Evolutionary conservation across 2,113 vertebrate genomes (phyloP).

Genomic region (Dipodomys stephensi): DNA sequence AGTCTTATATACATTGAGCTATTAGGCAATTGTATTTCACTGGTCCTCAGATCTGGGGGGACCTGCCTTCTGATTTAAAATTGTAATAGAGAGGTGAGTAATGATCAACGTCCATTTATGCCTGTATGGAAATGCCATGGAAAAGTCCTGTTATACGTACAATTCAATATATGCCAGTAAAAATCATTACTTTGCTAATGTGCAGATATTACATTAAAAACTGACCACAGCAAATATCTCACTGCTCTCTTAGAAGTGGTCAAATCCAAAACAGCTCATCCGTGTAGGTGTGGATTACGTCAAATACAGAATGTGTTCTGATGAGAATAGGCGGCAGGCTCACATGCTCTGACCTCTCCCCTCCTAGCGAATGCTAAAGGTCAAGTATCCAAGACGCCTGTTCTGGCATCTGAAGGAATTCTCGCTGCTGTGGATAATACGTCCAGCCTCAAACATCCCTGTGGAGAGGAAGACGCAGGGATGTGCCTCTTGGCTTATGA

Average conservation of each 20-base stretch:
- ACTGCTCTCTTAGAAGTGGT: neutral
- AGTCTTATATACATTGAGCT: neutral
- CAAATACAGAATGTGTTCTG: neutral
- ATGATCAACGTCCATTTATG: no score
- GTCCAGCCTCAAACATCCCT: neutral
- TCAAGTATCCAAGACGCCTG: neutral
- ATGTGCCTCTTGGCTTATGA: neutral
- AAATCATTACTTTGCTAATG: neutral
- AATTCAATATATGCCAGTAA: neutral
- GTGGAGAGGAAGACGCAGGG: neutral
- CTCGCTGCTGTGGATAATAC: neutral
- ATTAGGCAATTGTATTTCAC: neutral
- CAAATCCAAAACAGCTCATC: neutral
- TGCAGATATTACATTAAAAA: neutral
- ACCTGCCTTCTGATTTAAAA: neutral
- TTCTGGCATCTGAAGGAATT: neutral
- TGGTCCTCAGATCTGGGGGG: neutral
- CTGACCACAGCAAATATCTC: neutral
- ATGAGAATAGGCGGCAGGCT: neutral
- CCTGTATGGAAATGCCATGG: no score
- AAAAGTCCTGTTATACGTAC: no score
- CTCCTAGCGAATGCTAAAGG: neutral
- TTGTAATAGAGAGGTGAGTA: no score
- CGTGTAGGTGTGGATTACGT: neutral
- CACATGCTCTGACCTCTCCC: neutral